These are phyloP conservation scores for Helleia helle DNA, from an alignment of 2,888 invertebrate genomes.

Conservation along the genomic window DNA sequence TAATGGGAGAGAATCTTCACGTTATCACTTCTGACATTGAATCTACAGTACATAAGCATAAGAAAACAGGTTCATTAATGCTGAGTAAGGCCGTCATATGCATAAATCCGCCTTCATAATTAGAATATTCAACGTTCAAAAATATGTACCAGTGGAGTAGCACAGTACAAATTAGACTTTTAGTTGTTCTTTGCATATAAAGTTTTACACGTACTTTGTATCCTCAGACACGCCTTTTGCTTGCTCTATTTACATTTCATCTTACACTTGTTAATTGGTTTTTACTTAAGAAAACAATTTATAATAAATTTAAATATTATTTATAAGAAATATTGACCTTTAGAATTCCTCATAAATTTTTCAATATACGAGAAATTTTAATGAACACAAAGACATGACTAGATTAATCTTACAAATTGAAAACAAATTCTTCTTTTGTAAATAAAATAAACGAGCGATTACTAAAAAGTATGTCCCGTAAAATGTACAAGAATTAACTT, in stretches of 20 bases:
- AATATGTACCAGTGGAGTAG: neutral
- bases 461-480: no score
- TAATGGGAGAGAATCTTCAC: no score
- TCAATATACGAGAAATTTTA: no score
- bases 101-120: conserved; percentile 2
- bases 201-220: conserved; percentile 4
- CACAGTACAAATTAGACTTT: neutral
- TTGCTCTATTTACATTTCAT: conserved; percentile 10
- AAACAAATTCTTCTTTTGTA: no score
- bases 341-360: no score
- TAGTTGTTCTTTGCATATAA: conserved; percentile 3
- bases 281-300: neutral
- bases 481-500: no score
- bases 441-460: no score
- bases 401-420: no score
- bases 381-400: no score
- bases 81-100: neutral
- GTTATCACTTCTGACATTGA: neutral
- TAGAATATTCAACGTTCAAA: neutral
- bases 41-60: neutral
- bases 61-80: neutral
- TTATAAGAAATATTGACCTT: no score
- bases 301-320: conserved; percentile 7
- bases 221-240: conserved; percentile 6
- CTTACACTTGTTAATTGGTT: conserved; percentile 8